Percentiles rank a stretch among this genome's conserved stretches.
Evolutionary conservation across 1,140 invertebrate genomes (phyloP).

Genomic region (Neodiprion pinetum): DNA sequence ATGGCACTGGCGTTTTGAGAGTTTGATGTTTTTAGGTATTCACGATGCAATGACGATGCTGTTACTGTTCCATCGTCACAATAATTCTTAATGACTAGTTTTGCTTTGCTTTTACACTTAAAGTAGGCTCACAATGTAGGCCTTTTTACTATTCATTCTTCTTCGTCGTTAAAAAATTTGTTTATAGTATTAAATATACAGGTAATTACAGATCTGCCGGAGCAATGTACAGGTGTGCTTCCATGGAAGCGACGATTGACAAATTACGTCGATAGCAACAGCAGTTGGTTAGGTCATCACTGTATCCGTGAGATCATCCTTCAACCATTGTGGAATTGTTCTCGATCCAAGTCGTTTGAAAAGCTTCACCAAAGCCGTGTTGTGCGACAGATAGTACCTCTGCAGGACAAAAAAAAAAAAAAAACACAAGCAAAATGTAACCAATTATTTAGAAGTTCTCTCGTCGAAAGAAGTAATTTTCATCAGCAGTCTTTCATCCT

Average conservation of each 20-base stretch:
- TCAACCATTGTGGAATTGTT: conserved; percentile 90
- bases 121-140: conserved; percentile 35
- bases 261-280: conserved; percentile 13
- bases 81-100: conserved; percentile 37
- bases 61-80: background rate
- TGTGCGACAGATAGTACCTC: conserved; percentile 90
- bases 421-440: background rate
- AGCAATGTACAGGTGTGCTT: conserved; percentile 1
- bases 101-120: conserved; percentile 30
- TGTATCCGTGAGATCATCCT: conserved; percentile 82
- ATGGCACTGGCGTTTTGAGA: background rate
- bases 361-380: conserved; percentile 91
- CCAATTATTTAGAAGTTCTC: background rate
- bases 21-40: background rate
- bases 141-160: conserved; percentile 33
- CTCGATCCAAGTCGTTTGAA: conserved; percentile 82
- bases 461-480: no score
- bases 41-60: no score
- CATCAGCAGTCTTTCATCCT: no score
- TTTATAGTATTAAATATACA: conserved; percentile 22
- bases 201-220: conserved; percentile 25
- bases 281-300: conserved; percentile 61
- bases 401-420: conserved; percentile 45
- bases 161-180: conserved; percentile 19
- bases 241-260: background rate